These are phyloP conservation scores for Philypnodon macrostomus DNA, from an alignment of 2,797 vertebrate genomes.

Conservation along the genomic window DNA sequence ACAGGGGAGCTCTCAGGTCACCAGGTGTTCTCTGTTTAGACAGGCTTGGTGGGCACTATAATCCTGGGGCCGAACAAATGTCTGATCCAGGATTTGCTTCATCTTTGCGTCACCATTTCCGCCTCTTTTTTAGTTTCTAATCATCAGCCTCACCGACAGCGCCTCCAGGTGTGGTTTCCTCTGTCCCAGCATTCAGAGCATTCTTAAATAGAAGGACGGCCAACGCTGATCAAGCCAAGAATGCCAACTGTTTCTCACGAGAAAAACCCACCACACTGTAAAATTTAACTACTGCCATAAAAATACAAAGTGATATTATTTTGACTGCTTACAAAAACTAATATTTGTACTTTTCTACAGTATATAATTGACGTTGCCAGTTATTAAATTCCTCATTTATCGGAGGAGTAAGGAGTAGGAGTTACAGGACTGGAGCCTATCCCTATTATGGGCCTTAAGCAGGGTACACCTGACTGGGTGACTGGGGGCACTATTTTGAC, in stretches of 20 bases:
- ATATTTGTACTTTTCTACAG: too few species aligned
- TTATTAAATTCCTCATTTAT: too few species aligned
- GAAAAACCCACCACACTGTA: constrained; percentile 39
- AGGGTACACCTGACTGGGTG: too few species aligned
- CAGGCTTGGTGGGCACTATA: constrained; percentile 18
- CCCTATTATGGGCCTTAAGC: too few species aligned
- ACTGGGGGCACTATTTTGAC: too few species aligned
- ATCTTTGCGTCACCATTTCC: constrained; percentile 8
- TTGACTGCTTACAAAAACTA: too few species aligned
- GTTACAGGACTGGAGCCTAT: too few species aligned
- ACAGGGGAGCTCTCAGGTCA: constrained; percentile 51
- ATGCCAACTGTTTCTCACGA: constrained; percentile 54
- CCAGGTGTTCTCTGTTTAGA: constrained; percentile 61
- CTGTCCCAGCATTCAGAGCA: constrained; percentile 53
- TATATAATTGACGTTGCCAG: too few species aligned
- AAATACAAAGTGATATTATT: too few species aligned
- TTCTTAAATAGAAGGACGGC: constrained; percentile 36
- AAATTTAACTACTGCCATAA: too few species aligned
- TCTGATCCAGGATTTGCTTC: constrained; percentile 34
- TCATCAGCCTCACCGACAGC: constrained; percentile 21
- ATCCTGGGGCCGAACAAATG: constrained; percentile 16
- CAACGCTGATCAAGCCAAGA: constrained; percentile 43
- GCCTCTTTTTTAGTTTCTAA: constrained; percentile 28
- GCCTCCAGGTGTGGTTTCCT: constrained; percentile 12
- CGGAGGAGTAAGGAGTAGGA: too few species aligned